Percentiles rank a stretch among this genome's conserved stretches.
Evolutionary conservation across 2,888 invertebrate genomes (phyloP).

Genomic region (Mythimna loreyi): DNA sequence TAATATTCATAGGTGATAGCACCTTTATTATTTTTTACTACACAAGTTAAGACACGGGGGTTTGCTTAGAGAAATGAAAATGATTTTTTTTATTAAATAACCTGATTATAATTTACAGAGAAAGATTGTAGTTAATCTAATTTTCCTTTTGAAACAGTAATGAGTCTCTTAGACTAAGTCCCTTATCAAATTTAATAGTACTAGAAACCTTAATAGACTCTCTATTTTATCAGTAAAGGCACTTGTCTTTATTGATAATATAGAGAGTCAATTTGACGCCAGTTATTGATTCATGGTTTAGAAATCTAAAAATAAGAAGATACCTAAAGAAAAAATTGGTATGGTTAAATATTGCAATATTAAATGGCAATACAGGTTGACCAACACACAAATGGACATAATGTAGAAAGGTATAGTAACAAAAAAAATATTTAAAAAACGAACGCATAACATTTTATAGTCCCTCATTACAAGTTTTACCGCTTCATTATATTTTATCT

Average conservation of each 20-base stretch:
- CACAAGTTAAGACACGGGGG: constrained; percentile 13
- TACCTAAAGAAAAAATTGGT: background rate
- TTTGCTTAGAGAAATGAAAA: constrained; percentile 3
- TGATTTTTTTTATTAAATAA: background rate
- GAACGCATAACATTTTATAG: constrained; percentile 31
- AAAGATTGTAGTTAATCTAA: background rate
- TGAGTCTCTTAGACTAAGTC: background rate
- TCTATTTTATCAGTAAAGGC: background rate
- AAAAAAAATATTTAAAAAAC: constrained; percentile 18
- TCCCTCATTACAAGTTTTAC: constrained; percentile 55
- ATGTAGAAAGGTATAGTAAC: background rate
- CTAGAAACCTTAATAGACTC: too few species aligned
- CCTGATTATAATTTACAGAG: background rate
- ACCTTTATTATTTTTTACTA: constrained; percentile 26
- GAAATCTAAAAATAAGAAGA: background rate
- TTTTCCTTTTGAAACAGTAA: background rate
- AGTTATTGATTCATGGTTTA: background rate
- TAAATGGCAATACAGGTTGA: background rate
- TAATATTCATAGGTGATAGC: constrained; percentile 50
- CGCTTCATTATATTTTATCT: constrained; percentile 64
- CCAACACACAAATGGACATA: background rate
- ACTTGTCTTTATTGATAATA: background rate
- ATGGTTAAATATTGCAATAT: background rate
- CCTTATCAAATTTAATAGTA: background rate
- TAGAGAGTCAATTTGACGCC: background rate